Base-by-base conservation (phyloP, 2,797 vertebrate genomes). In the Acanthornis magna region DNA sequence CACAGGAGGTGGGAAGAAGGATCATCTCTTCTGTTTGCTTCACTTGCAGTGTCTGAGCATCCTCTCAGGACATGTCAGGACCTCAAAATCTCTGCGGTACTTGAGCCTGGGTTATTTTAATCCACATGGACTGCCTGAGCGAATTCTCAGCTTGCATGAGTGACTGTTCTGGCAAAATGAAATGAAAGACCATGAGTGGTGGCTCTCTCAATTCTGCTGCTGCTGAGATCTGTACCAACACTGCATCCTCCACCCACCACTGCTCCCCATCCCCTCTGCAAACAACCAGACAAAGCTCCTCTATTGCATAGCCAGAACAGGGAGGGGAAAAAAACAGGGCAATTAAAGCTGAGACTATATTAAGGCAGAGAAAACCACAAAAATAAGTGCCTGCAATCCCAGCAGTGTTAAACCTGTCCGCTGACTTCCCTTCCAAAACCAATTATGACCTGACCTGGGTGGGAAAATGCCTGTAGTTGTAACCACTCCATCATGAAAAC, bases 341-440 rank as follows among this genome's bases (percentile, higher is more conserved):
- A 20, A 14, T 83, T 93, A 89, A 75, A 89, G 7, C 23, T 0
- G 1, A 85, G 53, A 54, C 78, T 89, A 43, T 42, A 75, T 81
- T 89, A 92, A 93, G 19, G 40, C 51, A 70, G 8, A 6, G 83
- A 81, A 96, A 93, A 85, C 38, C 85, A 92, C 79, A 93, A 84
- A 91, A 94, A 89, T 19, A 85, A 93, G 60, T 57, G n/a, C 43
- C 70, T 89, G 66, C 58, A 54, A 57, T 88, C 51, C 62, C 78
- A 81, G 47, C 30, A 83, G 51, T 1, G 16, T 70, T 92, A 77
- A 95, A 91, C 50, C 80, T 51, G 58, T 61, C 78, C 6, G 0
- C 54, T 79, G 81, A 83, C 40, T 88, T 89, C 72, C 75, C 62
- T 55, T 88, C 47, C 2, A 1, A 83, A 92, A 80, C 47, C 78